Percentiles rank a stretch among this genome's conserved stretches.
Conservation (phyloP, 2,113 vertebrate genomes). For the Naja naja region DNA sequence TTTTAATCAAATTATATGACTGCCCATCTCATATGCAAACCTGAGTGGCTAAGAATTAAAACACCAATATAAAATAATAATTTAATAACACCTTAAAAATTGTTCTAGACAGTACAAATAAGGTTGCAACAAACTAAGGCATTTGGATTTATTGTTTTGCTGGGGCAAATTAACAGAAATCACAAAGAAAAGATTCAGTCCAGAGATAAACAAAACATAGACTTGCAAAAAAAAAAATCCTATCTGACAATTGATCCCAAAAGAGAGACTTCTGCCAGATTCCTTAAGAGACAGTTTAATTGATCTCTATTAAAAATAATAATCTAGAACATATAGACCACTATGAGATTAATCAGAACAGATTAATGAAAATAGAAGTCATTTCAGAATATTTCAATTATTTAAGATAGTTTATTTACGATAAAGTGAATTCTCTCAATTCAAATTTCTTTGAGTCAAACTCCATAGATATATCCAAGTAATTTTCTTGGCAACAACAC, state of each 20-base stretch:
- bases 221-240: background rate
- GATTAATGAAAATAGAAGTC: background rate
- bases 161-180: background rate
- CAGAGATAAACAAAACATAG: background rate
- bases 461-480: background rate
- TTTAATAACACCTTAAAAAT: background rate
- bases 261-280: background rate
- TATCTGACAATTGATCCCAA: background rate
- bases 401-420: background rate
- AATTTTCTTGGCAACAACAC: background rate
- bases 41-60: background rate
- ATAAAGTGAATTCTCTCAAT: background rate
- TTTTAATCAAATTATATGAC: background rate
- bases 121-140: background rate
- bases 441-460: background rate
- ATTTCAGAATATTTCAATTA: background rate
- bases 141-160: background rate
- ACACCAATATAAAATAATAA: background rate
- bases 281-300: background rate
- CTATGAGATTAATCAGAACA: background rate
- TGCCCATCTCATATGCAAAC: background rate
- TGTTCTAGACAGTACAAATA: background rate
- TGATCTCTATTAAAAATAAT: background rate
- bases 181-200: background rate
- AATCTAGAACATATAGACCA: background rate